These are phyloP conservation scores for Oopsacas minuta DNA, from an alignment of 37 sponge, comb jelly and placozoan genomes.

Conservation along the genomic window DNA sequence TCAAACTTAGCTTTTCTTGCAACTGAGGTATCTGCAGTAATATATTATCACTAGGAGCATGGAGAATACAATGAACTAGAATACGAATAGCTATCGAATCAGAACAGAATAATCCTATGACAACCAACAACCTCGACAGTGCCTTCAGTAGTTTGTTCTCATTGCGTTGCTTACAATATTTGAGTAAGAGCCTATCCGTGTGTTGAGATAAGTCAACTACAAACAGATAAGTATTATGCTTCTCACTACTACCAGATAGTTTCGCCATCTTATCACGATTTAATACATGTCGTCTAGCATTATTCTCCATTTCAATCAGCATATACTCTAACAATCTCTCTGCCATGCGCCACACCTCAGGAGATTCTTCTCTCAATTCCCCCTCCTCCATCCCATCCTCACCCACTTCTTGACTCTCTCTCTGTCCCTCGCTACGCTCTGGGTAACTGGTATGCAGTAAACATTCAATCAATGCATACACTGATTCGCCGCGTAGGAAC, in stretches of 20 bases:
- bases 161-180: not conserved
- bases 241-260: not conserved
- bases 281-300: not conserved
- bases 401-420: not conserved
- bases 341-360: not conserved
- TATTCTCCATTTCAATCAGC: conserved; percentile 6
- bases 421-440: not conserved
- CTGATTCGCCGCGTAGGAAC: not conserved
- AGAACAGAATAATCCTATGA: not conserved
- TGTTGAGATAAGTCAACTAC: not conserved
- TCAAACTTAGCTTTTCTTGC: not conserved
- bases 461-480: not conserved
- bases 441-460: not conserved
- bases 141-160: not conserved
- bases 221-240: not conserved
- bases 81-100: not conserved
- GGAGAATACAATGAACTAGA: not conserved
- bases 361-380: not conserved
- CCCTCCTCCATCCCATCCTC: conserved; percentile 19
- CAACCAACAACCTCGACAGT: not conserved
- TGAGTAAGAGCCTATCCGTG: not conserved
- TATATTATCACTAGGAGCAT: not conserved
- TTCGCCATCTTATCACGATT: not conserved
- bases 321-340: not conserved
- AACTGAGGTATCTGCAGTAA: not conserved